A percentile compares a stretch with the other conserved stretches of the same genome.
Evolutionary conservation across 2,113 vertebrate genomes (phyloP).

Genomic region (Sporophila hypoxantha): DNA sequence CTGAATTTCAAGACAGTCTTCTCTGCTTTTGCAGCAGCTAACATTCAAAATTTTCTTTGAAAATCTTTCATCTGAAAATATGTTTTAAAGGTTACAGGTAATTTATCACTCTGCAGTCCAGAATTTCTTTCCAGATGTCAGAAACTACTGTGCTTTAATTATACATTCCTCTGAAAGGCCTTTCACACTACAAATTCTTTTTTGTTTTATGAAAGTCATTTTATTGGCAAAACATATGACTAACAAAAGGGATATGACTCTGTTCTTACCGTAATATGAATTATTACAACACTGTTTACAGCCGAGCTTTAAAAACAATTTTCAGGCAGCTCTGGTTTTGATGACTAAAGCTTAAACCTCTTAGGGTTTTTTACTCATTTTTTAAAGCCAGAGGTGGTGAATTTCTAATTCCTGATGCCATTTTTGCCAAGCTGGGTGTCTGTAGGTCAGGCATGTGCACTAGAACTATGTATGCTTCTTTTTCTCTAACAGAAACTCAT

Average conservation of each 20-base stretch:
- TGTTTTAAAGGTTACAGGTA: not conserved
- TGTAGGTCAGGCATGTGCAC: not conserved
- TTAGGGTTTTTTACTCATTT: not conserved
- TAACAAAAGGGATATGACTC: constrained; percentile 24
- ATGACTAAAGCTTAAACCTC: not conserved
- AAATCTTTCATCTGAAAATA: not conserved
- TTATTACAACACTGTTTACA: constrained; percentile 23
- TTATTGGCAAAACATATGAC: constrained; percentile 15
- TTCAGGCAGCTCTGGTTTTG: not conserved
- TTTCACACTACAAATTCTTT: not conserved
- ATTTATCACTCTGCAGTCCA: not conserved
- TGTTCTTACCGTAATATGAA: not conserved
- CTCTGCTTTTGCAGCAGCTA: not conserved
- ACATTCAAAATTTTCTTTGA: not conserved
- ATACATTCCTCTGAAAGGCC: not conserved
- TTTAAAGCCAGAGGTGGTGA: not conserved
- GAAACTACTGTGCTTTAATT: not conserved
- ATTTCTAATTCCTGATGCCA: not conserved
- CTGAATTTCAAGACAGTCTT: not conserved
- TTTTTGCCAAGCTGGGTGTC: not conserved
- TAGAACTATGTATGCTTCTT: not conserved
- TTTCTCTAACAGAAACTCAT: not conserved
- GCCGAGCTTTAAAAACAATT: not conserved
- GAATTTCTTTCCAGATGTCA: not conserved
- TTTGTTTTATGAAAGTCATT: not conserved